Conservation (phyloP, 2,888 invertebrate genomes). For the Odontothrips loti region DNA sequence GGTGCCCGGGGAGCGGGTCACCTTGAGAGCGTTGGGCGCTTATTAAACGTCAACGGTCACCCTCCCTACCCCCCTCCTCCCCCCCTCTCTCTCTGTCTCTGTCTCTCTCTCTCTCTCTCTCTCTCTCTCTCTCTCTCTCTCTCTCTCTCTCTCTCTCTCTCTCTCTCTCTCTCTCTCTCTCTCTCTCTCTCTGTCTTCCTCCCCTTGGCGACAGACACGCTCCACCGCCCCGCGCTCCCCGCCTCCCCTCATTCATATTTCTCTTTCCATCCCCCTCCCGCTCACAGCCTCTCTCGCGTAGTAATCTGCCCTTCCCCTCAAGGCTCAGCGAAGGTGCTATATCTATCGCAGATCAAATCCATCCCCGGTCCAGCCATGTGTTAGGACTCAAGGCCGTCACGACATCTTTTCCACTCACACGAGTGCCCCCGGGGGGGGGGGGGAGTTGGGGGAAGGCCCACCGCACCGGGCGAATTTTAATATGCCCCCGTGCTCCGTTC, state of each 20-base stretch:
- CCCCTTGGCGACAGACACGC: not conserved
- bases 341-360: slow-evolving; percentile 1
- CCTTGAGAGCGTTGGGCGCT: not conserved
- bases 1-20: no score
- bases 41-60: not conserved
- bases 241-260: not conserved
- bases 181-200: not conserved
- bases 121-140: not conserved
- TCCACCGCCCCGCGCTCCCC: not conserved
- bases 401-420: no score
- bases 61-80: no score
- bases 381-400: no score
- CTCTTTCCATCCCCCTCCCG: not conserved
- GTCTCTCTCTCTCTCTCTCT: not conserved
- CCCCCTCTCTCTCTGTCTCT: not conserved
- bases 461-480: no score
- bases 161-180: not conserved
- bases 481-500: no score
- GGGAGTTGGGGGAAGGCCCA: no score
- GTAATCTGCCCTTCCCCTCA: no score
- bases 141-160: not conserved
- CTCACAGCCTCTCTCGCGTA: not conserved
- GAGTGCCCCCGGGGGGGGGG: no score
- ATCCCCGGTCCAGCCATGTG: not conserved
- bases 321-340: no score